These are phyloP conservation scores for Megalonaias nervosa DNA, from an alignment of 1,140 invertebrate species.

Conservation along the genomic window DNA sequence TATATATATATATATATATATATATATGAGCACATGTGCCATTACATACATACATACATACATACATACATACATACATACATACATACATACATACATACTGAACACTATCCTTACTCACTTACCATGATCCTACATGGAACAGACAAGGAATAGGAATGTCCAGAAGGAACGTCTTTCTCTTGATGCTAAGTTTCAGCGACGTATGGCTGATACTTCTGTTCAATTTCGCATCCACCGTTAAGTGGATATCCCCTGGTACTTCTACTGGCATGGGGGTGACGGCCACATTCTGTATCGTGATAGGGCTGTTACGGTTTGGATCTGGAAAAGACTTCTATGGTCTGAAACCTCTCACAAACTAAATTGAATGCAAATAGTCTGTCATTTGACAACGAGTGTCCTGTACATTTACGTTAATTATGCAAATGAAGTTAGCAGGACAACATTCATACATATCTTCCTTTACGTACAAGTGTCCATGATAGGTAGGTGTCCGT, in stretches of 20 bases:
- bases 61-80: not conserved
- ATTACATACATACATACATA: not conserved
- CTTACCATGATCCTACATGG: constrained; percentile 43
- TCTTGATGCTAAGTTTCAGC: constrained; percentile 19
- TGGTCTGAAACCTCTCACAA: too few species aligned
- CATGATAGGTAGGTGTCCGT: too few species aligned
- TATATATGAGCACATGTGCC: too few species aligned
- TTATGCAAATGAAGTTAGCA: too few species aligned
- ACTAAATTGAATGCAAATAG: too few species aligned
- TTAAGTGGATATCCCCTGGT: constrained; percentile 33
- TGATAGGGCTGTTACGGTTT: too few species aligned
- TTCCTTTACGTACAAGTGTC: too few species aligned
- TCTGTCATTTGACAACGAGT: too few species aligned
- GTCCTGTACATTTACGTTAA: too few species aligned
- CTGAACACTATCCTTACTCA: not conserved
- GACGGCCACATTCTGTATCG: constrained; percentile 6
- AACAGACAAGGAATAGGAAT: constrained; percentile 38
- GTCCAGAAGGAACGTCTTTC: constrained; percentile 37
- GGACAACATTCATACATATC: too few species aligned
- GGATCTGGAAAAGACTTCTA: too few species aligned
- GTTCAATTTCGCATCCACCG: constrained; percentile 12
- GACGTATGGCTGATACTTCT: not conserved
- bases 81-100: not conserved
- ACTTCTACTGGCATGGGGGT: constrained; percentile 36
- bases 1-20: not conserved